These are phyloP conservation scores for Lutjanus campechanus DNA, from an alignment of 2,797 vertebrate genomes.

Conservation along the genomic window DNA sequence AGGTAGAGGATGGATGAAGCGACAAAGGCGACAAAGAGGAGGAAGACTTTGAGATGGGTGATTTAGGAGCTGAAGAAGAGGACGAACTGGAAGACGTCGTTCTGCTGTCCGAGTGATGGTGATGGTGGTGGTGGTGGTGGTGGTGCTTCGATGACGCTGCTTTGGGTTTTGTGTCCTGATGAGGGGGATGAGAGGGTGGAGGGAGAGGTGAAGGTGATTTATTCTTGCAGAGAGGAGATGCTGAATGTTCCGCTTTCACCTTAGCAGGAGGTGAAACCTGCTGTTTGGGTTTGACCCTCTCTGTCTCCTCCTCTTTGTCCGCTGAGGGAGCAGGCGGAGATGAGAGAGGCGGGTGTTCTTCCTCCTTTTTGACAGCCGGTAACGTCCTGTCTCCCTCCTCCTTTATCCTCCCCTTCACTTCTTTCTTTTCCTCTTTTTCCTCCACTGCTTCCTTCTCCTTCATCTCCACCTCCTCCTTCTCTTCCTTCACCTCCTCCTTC, in stretches of 20 bases:
- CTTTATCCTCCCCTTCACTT: constrained; percentile 49
- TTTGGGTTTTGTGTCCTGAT: constrained; percentile 82
- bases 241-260: constrained; percentile 83
- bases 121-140: constrained; percentile 45
- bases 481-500: neutral
- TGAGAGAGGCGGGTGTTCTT: constrained; percentile 16
- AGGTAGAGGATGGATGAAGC: constrained; percentile 39
- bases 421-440: constrained; percentile 51
- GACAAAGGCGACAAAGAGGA: constrained; percentile 19
- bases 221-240: constrained; percentile 73
- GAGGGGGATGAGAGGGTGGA: constrained; percentile 63
- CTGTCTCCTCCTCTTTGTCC: constrained; percentile 24
- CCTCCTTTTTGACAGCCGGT: constrained; percentile 31
- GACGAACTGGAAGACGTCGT: constrained; percentile 53
- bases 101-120: constrained; percentile 47
- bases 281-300: constrained; percentile 57
- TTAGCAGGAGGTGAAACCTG: constrained; percentile 72
- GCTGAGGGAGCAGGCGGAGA: constrained; percentile 12
- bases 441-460: constrained; percentile 30
- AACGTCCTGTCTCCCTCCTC: constrained; percentile 57
- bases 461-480: constrained; percentile 26
- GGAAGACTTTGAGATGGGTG: constrained; percentile 56
- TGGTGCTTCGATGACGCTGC: constrained; percentile 61
- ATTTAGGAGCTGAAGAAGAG: constrained; percentile 33
- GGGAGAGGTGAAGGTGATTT: constrained; percentile 76